Conservation (phyloP, 2,888 invertebrate genomes). For the Nephrocerus scutellatus region DNA sequence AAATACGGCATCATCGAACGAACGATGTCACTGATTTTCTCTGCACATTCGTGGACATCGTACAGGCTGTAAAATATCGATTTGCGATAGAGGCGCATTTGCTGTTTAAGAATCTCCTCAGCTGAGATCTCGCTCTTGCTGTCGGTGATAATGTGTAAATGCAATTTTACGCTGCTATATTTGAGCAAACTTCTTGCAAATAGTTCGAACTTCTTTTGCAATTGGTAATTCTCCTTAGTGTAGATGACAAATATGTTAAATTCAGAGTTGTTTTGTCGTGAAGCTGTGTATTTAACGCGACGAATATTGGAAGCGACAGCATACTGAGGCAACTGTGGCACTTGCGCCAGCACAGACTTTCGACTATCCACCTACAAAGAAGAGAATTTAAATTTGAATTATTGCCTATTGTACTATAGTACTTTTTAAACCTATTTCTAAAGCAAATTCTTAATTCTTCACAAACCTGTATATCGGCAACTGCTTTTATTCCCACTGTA, state of each 20-base stretch:
- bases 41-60: constrained; percentile 56
- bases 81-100: constrained; percentile 45
- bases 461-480: background rate
- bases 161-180: constrained; percentile 48
- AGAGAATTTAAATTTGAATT: too few relatives aligned
- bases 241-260: constrained; percentile 46
- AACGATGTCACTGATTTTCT: constrained; percentile 57
- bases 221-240: constrained; percentile 42
- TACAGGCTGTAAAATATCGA: constrained; percentile 51
- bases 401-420: too few relatives aligned
- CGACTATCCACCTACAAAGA: too few relatives aligned
- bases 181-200: constrained; percentile 42
- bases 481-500: background rate
- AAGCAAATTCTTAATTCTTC: background rate
- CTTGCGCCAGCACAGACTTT: background rate
- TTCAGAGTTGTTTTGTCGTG: constrained; percentile 28
- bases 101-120: constrained; percentile 47
- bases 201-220: constrained; percentile 44
- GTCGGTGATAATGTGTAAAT: constrained; percentile 59
- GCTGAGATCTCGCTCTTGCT: constrained; percentile 53
- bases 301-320: constrained; percentile 6
- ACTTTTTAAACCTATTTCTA: background rate
- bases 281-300: constrained; percentile 19
- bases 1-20: constrained; percentile 64
- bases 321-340: constrained; percentile 11